Percentiles rank a stretch among this genome's conserved stretches.
These are phyloP conservation scores for Epirrita christyi DNA, from an alignment of 2,888 invertebrate genomes.

Conservation along the genomic window DNA sequence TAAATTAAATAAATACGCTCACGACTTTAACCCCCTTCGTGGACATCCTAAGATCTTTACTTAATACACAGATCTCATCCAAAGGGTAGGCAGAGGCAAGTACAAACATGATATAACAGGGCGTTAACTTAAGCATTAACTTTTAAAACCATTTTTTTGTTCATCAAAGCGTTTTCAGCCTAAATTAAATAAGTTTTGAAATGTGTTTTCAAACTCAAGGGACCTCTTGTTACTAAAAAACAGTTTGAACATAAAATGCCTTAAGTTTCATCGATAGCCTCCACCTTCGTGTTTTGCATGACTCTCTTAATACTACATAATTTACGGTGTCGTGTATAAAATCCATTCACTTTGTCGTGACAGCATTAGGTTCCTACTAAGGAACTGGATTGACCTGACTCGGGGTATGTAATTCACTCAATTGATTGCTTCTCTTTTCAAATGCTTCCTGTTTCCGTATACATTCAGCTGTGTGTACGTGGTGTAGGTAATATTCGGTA, in stretches of 20 bases:
- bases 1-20: too few species aligned
- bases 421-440: slow-evolving; percentile 33
- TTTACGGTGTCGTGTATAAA: slow-evolving; percentile 24
- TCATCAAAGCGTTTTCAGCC: neutral
- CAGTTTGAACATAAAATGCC: neutral
- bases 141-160: neutral
- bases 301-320: slow-evolving; percentile 7
- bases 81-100: too few species aligned
- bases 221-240: too few species aligned
- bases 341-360: slow-evolving; percentile 21
- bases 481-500: too few species aligned
- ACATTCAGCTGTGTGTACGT: too few species aligned
- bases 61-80: too few species aligned
- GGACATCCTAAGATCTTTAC: too few species aligned
- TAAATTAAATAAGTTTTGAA: neutral
- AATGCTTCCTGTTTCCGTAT: slow-evolving; percentile 23
- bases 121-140: too few species aligned
- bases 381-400: slow-evolving; percentile 28
- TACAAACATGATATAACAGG: too few species aligned
- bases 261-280: neutral
- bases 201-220: neutral
- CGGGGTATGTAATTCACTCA: slow-evolving; percentile 20
- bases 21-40: too few species aligned
- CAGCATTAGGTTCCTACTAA: slow-evolving; percentile 18
- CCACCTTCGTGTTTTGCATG: neutral